These are phyloP conservation scores for Toxotes chatareus DNA, from an alignment of 2,113 vertebrate genomes.

Conservation along the genomic window DNA sequence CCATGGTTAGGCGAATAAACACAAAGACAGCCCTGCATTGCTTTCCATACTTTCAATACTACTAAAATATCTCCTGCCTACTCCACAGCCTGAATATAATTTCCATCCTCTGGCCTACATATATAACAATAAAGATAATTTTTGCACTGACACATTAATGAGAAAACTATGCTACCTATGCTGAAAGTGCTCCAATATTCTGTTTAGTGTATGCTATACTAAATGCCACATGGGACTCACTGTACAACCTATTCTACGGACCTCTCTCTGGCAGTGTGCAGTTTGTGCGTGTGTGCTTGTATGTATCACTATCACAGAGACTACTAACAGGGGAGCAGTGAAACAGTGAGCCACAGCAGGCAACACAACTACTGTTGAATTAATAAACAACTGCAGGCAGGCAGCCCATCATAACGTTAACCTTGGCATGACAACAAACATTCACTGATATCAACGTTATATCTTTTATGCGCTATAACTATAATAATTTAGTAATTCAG, in stretches of 20 bases:
- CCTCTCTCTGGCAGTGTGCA: neutral
- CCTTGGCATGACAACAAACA: neutral
- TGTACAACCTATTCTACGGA: constrained; percentile 8
- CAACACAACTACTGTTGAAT: constrained; percentile 44
- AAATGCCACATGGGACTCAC: constrained; percentile 23
- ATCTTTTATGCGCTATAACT: neutral
- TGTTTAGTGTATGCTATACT: neutral
- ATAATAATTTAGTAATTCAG: neutral
- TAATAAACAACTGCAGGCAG: constrained; percentile 44
- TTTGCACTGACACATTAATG: neutral
- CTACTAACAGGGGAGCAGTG: constrained; percentile 41
- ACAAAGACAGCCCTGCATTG: neutral
- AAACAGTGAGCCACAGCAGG: constrained; percentile 36
- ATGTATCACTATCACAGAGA: constrained; percentile 28
- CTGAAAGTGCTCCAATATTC: constrained; percentile 31
- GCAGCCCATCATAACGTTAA: neutral
- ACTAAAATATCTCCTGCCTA: neutral
- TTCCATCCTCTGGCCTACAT: no score
- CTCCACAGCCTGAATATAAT: constrained; percentile 3
- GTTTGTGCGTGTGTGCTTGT: neutral
- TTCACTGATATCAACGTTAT: neutral
- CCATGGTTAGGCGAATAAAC: neutral
- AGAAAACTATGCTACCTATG: constrained; percentile 15
- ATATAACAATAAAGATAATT: no score
- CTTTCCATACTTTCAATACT: no score